Percentiles rank a stretch among this genome's conserved stretches.
Conservation (phyloP, 2,888 invertebrate species). For the Uropetala carovei region DNA sequence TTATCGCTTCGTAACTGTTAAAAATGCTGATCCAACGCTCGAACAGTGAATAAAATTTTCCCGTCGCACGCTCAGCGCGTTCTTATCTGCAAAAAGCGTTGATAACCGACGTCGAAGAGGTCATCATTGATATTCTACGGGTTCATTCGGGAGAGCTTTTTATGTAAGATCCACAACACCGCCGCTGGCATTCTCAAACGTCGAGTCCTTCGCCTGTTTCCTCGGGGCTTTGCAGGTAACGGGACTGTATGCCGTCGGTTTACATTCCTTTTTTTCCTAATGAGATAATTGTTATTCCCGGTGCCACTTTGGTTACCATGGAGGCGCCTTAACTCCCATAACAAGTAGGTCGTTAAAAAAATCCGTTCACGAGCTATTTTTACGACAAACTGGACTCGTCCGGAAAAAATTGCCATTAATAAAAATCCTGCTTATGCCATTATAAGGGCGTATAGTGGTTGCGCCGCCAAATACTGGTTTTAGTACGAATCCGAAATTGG, state of each 20-base stretch:
- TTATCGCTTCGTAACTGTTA: too few species aligned
- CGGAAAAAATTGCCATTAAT: neutral
- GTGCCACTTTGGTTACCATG: neutral
- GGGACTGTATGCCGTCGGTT: neutral
- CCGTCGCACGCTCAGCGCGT: too few species aligned
- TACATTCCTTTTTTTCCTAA: neutral
- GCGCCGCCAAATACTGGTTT: neutral
- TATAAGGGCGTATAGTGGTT: neutral
- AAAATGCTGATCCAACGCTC: too few species aligned
- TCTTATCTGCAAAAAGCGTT: too few species aligned
- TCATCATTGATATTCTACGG: too few species aligned
- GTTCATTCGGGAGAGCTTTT: too few species aligned
- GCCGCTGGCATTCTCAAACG: neutral
- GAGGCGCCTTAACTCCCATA: neutral
- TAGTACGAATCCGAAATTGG: too few species aligned
- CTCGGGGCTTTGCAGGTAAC: neutral
- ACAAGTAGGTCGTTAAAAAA: neutral
- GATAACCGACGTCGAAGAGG: too few species aligned
- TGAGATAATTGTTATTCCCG: conserved; percentile 7
- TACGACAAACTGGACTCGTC: neutral
- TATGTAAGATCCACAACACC: too few species aligned
- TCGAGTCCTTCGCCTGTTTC: neutral
- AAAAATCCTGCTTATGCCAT: too few species aligned
- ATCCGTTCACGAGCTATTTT: neutral
- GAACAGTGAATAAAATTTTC: too few species aligned